Conservation (phyloP, 2,888 invertebrate genomes). For the Thera britannica region DNA sequence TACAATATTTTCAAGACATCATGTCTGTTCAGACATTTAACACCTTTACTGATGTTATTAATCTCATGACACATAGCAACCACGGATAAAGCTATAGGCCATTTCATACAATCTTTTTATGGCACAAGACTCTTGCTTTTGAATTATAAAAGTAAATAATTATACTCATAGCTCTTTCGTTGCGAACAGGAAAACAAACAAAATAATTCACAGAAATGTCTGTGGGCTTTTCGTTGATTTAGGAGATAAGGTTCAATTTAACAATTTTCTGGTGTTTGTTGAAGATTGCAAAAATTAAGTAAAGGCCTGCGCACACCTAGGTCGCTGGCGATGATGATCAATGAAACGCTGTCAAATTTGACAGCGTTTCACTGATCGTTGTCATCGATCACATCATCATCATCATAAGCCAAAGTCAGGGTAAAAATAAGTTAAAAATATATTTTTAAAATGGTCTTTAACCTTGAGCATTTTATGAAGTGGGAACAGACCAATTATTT, state of each 20-base stretch:
- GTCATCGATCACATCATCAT: too few species aligned
- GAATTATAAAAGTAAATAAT: not conserved
- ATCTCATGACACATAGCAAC: not conserved
- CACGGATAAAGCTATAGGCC: not conserved
- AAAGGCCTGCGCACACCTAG: too few species aligned
- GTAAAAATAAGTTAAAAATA: too few species aligned
- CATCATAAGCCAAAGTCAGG: too few species aligned
- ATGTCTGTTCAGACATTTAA: not conserved
- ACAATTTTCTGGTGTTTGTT: conserved; percentile 5
- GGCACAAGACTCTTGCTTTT: not conserved
- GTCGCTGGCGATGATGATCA: too few species aligned
- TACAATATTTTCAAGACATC: too few species aligned
- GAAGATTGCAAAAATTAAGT: not conserved
- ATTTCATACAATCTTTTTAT: not conserved
- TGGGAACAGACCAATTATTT: too few species aligned
- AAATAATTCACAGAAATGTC: not conserved
- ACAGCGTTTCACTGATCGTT: too few species aligned
- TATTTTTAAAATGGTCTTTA: too few species aligned
- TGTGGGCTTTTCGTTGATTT: not conserved
- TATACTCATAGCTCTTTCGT: not conserved
- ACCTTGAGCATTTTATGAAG: too few species aligned
- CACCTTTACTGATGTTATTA: not conserved
- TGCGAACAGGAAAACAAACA: not conserved
- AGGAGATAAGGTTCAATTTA: conserved; percentile 8
- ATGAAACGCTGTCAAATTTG: too few species aligned